These are phyloP conservation scores for Leptocoma aspasia DNA, from an alignment of 2,113 vertebrate genomes.

Conservation along the genomic window DNA sequence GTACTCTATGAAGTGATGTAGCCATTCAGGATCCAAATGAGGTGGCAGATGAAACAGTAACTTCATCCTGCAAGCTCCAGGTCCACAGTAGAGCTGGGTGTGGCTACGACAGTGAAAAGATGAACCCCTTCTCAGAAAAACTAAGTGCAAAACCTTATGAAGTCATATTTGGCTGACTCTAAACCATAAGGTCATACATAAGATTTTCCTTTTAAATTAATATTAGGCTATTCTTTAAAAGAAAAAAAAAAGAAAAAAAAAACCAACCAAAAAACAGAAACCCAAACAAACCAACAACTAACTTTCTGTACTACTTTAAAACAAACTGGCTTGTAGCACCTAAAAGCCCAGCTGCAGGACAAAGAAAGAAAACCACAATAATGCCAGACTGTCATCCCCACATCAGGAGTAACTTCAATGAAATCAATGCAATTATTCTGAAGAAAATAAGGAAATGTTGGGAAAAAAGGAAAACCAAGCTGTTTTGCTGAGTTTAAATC, in stretches of 20 bases:
- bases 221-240: background rate
- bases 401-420: background rate
- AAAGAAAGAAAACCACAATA: background rate
- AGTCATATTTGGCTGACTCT: background rate
- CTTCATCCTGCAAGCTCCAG: background rate
- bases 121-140: background rate
- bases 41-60: conserved; percentile 2
- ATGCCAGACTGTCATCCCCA: background rate
- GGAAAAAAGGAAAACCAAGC: background rate
- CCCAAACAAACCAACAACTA: background rate
- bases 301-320: background rate
- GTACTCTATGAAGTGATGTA: background rate
- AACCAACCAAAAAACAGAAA: background rate
- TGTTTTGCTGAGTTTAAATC: background rate
- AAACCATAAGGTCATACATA: background rate
- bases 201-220: background rate
- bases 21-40: background rate
- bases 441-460: background rate
- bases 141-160: background rate
- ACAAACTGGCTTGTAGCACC: background rate
- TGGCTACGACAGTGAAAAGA: background rate
- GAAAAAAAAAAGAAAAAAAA: too few relatives aligned
- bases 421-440: background rate
- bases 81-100: fast-evolving
- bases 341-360: background rate